Evolutionary conservation across 2,888 invertebrate genomes (phyloP), one percentile per base, ranked within the genome.

Genomic region (Dinocampus coccinellae): DNA sequence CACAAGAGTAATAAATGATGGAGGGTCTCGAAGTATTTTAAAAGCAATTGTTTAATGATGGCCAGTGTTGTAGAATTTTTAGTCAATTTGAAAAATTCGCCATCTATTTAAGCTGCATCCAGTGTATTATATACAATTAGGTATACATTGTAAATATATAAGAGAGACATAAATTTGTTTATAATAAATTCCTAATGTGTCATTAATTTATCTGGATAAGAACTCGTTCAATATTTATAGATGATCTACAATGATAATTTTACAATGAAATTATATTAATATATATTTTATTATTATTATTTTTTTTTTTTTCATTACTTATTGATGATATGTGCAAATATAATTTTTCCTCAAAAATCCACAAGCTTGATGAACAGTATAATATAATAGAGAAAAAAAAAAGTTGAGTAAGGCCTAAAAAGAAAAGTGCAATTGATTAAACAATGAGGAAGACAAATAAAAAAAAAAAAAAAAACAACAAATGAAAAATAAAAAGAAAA

Each of bases 81-180:
- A 24, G 7, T 55, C 1, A 22, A 55, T 22, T 55, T 24, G 60
- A 64, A 29, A 63, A 70, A 68, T 34, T 63, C 34, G 33, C 26
- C 60, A 58, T 70, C 70, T 64, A 64, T 26, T 29, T 39, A 64
- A 70, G 70, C 70, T 70, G 70, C 70, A 64, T 70, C 42, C 34
- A 60, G 33, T 67, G 57, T 47, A 22, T 2, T 36, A 22, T 24
- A 24, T 39, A 39, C 10, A 55, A 10, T 24, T 22, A 55, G 24
- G 11, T 55, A 55, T 22, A 55, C n/a, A 55, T 3, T 47, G 9
- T 47, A 47, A 16, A 16, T n/a, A 9, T 13, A 55, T 3, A 26
- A 26, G 26, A 55, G 9, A 55, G 55, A 55, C 24, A 55, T 1
- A 26, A 3, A 13, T 24, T n/a, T 4, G 2, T 13, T 55, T 24